Evolutionary conservation across 2,888 invertebrate species (phyloP), one percentile per base, ranked within the genome.

Genomic region (Lasioglossum marginatum): DNA sequence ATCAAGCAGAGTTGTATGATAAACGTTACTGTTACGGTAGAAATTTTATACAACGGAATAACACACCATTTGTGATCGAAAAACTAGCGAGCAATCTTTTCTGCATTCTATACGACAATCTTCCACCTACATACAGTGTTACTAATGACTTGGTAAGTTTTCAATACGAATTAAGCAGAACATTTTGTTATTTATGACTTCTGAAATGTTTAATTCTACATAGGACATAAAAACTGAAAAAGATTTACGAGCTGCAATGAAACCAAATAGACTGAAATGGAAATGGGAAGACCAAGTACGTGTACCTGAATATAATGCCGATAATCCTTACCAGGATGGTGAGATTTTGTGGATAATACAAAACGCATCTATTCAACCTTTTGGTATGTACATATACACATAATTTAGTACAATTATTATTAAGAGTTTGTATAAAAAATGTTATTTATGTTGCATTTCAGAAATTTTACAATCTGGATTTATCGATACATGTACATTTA

Each of bases 71-170:
- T 79, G 91, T 95, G 86, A 91, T 95, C n/a, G 93, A 94, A 82
- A 93, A 94, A 87, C 82, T 95, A 66, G 91, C 94, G 37, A 96
- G 96, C 83, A 96, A 96, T 86, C 92, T 97, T 83, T 96, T 97
- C 92, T 97, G 97, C 90, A 96, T 97, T 82, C 95, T 96, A 31
- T 96, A 95, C 79, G 96, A 96, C 85, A 97, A 97, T 95, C 94
- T 96, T 81, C 96, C 96, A 73, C 94, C 94, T 27, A 89, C 91
- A 27, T 94, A 94, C 73, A 93, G 88, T 72, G 91, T 90, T 5
- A 91, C 88, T 43, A 83, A 88, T 66, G 66, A 86, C 37, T 76
- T 85, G 85, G 88, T 86, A 84, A 82, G 86, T 79, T 19, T 72
- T 60, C 80, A 66, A 63, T 68, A 71, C 14, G 37, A 34, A 71